Evolutionary conservation across 2,888 invertebrate genomes (phyloP).

Genomic region (Phorcus lineatus): DNA sequence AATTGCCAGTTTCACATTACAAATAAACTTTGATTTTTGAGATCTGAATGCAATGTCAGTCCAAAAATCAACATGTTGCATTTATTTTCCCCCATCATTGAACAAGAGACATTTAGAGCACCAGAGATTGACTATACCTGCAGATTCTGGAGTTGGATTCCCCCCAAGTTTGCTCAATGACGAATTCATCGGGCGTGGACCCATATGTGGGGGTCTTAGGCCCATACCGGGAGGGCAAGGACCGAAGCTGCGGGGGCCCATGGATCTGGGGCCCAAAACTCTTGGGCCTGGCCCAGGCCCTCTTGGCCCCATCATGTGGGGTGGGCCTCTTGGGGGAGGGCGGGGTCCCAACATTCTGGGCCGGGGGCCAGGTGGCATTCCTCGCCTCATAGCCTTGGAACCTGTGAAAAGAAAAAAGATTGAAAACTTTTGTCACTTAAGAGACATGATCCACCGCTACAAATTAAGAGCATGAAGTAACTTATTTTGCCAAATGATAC

Average conservation of each 20-base stretch:
- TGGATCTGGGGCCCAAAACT: neutral
- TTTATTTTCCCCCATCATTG: too few species aligned
- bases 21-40: too few species aligned
- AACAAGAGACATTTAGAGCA: too few species aligned
- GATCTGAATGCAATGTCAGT: too few species aligned
- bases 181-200: neutral
- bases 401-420: neutral
- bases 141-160: neutral
- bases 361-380: slow-evolving; percentile 2
- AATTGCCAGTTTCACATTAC: too few species aligned
- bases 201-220: neutral
- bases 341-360: slow-evolving; percentile 6
- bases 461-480: too few species aligned
- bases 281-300: slow-evolving; percentile 8
- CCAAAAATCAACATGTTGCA: too few species aligned
- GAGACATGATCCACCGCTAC: too few species aligned
- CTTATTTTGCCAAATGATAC: too few species aligned
- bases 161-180: neutral
- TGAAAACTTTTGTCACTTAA: too few species aligned
- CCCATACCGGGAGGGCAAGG: slow-evolving; percentile 15
- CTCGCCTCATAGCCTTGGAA: neutral
- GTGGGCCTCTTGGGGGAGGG: neutral
- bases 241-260: neutral
- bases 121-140: too few species aligned
- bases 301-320: neutral